Percentiles rank a stretch among this genome's conserved stretches.
phyloP scores from a whole-genome alignment of 2,113 vertebrate genomes.

The Tapirus terrestris region DNA sequence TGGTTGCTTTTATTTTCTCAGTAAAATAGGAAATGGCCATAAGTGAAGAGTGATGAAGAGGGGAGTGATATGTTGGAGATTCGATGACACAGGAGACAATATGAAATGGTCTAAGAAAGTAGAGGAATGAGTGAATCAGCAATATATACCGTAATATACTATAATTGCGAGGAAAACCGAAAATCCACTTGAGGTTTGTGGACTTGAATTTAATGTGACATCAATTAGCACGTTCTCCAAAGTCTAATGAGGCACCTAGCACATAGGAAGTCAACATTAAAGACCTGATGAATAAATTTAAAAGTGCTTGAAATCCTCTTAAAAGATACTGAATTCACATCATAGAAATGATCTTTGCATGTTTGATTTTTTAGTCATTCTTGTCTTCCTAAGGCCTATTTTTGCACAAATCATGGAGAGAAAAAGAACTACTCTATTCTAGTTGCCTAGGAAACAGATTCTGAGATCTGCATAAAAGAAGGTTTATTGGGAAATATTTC shows the following conservation, averaged over 20 bases:
- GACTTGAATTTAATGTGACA: background rate
- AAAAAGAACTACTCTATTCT: background rate
- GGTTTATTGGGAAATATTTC: background rate
- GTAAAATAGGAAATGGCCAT: background rate
- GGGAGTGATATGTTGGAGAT: background rate
- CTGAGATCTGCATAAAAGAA: background rate
- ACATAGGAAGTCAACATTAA: background rate
- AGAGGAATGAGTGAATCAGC: background rate
- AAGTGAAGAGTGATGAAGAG: background rate
- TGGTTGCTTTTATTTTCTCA: background rate
- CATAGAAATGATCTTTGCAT: background rate
- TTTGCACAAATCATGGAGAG: background rate
- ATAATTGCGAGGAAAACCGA: background rate
- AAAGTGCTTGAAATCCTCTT: background rate
- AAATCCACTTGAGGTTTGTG: background rate
- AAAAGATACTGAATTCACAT: background rate
- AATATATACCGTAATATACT: background rate
- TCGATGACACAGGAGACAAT: background rate
- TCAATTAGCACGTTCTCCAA: background rate
- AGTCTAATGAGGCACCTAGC: background rate
- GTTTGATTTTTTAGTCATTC: background rate
- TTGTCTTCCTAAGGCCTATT: background rate
- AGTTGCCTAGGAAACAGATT: background rate
- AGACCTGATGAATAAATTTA: background rate
- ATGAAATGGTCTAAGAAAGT: background rate